A percentile compares a stretch with the other conserved stretches of the same genome.
Evolutionary conservation across 1,140 invertebrate genomes (phyloP).

Genomic region (Episyrphus balteatus): DNA sequence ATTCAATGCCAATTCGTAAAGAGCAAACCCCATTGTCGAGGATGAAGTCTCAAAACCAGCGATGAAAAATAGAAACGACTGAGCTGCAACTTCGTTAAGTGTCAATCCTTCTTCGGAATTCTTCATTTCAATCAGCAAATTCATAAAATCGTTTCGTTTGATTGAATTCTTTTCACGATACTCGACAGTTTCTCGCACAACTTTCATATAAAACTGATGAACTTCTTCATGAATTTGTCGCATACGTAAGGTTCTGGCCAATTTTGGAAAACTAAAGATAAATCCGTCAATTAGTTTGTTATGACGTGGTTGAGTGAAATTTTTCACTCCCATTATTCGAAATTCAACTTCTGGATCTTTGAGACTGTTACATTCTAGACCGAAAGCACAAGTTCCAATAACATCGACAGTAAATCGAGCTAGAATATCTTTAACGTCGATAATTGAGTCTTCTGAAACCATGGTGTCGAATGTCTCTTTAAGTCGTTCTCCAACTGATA

Average conservation of each 20-base stretch:
- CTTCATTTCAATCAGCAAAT: constrained; percentile 31
- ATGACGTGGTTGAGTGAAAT: constrained; percentile 9
- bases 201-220: constrained; percentile 27
- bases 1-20: constrained; percentile 46
- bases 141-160: constrained; percentile 31
- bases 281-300: background rate
- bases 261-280: constrained; percentile 7
- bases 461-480: constrained; percentile 2
- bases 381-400: constrained; percentile 35
- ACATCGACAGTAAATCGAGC: constrained; percentile 36
- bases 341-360: constrained; percentile 36
- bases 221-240: constrained; percentile 15
- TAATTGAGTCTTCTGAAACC: background rate
- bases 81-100: constrained; percentile 15
- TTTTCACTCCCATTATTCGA: constrained; percentile 21
- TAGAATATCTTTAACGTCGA: constrained; percentile 34
- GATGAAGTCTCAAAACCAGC: constrained; percentile 42
- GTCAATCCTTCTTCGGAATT: constrained; percentile 13
- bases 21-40: constrained; percentile 42
- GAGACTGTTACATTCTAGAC: constrained; percentile 38
- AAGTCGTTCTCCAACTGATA: background rate
- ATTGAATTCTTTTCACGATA: constrained; percentile 31
- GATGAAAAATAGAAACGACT: constrained; percentile 29
- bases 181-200: constrained; percentile 27
- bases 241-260: constrained; percentile 9